Evolutionary conservation across 2,113 vertebrate species (phyloP).

Genomic region (Bubo scandiacus): DNA sequence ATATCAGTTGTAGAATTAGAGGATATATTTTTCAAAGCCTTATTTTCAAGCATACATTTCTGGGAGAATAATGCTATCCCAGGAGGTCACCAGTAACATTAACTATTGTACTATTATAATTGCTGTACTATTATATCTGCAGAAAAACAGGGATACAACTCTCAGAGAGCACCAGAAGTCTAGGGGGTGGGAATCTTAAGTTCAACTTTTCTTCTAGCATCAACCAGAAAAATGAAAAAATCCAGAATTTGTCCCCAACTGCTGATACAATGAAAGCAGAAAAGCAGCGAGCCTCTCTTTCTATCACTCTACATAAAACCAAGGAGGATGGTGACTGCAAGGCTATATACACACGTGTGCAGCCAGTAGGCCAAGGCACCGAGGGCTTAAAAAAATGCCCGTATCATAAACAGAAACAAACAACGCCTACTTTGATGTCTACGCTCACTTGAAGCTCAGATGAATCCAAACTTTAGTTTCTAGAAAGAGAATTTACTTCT

Average conservation of each 20-base stretch:
- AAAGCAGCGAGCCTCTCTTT: background rate
- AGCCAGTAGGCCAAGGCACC: background rate
- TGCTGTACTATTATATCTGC: background rate
- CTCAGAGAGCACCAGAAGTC: background rate
- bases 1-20: background rate
- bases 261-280: background rate
- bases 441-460: background rate
- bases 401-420: background rate
- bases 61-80: background rate
- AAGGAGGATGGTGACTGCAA: background rate
- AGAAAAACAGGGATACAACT: background rate
- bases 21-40: background rate
- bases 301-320: background rate
- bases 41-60: background rate
- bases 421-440: background rate
- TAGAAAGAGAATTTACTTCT: background rate
- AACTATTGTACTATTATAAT: background rate
- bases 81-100: background rate
- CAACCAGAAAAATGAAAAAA: background rate
- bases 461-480: background rate
- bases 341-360: fast-evolving
- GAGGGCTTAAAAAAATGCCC: fast-evolving
- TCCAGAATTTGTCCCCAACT: background rate
- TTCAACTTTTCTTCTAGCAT: background rate
- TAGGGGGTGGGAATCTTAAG: fast-evolving